A percentile compares a stretch with the other conserved stretches of the same genome.
These are phyloP conservation scores for Syndactyla subalaris DNA, from an alignment of 2,797 vertebrate genomes.

Conservation along the genomic window DNA sequence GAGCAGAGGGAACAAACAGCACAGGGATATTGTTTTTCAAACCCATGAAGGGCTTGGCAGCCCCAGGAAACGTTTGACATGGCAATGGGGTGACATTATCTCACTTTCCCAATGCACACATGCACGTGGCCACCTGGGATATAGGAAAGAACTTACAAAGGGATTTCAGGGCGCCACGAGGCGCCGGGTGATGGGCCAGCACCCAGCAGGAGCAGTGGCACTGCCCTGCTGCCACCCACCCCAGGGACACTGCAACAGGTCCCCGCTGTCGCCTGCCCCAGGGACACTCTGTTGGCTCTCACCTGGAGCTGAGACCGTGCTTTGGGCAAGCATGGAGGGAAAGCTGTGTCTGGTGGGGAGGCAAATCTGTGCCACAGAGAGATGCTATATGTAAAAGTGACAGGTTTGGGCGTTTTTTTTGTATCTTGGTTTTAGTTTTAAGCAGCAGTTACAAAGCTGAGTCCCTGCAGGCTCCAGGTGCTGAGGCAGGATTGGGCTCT, in stretches of 20 bases:
- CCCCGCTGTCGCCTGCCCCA: background rate
- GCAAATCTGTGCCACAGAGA: background rate
- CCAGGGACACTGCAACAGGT: background rate
- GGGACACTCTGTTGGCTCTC: too few relatives aligned
- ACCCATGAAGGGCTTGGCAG: background rate
- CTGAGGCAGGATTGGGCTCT: background rate
- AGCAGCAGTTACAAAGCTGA: background rate
- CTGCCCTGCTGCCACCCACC: rapidly evolving
- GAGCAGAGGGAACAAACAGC: background rate
- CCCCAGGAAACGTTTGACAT: background rate
- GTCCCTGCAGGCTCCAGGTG: background rate
- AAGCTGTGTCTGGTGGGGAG: rapidly evolving
- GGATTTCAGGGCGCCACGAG: background rate
- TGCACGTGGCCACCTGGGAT: background rate
- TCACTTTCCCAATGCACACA: background rate
- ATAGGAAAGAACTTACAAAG: background rate
- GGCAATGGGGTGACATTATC: constrained; percentile 25
- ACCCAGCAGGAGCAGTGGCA: background rate
- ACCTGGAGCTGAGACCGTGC: rapidly evolving
- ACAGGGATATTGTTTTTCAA: constrained; percentile 44
- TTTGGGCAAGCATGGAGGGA: rapidly evolving
- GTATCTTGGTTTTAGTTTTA: background rate
- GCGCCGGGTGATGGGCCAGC: background rate
- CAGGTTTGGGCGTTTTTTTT: rapidly evolving
- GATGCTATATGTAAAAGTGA: rapidly evolving